Base-by-base conservation (phyloP, 2,797 vertebrate genomes). In the Amniataba percoides region DNA sequence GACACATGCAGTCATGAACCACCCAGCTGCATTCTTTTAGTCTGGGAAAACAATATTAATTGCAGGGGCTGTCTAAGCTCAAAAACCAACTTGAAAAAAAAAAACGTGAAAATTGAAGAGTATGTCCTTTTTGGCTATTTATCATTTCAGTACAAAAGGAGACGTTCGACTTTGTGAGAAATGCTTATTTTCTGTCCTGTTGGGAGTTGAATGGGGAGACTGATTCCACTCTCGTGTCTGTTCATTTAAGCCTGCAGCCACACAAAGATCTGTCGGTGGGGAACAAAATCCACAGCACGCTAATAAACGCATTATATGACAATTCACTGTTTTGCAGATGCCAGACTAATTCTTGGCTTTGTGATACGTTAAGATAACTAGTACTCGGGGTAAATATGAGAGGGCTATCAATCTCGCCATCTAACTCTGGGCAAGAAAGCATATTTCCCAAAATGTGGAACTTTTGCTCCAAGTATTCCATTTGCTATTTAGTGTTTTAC, bases 21-120 rank as follows among this genome's bases (percentile, higher is more conserved):
- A 69, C 53, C 77, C 61, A 51, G 19, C 53, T 59, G 73, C 87
- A 91, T 91, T 89, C 90, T 81, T 86, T 72, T 34, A 71, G 88
- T 83, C 87, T 89, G 88, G 87, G 87, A 89, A 87, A 85, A 75
- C 82, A 31, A 31, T 31, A 84, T 72, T 64, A 60, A 82, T 71
- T 23, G 14, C 19, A 31, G 31, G 21, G n/a, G n/a, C 64, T 60
- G 60, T n/a, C 21, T 46, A 0, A 7, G 40, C 49, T 67, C 79
- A 71, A 56, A 56, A 71, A 60, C 16, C 78, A 55, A 74, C 58
- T 23, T 62, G n/a, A n/a, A n/a, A n/a, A n/a, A n/a, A n/a, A n/a
- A n/a, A n/a, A n/a, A n/a, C n/a, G 71, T 71, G 55, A 74, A 51
- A n/a, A 74, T 23, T 45, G 14, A 61, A 56, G 48, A 77, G 34